These are phyloP conservation scores for Sebastes trivittatus DNA, from an alignment of 2,797 vertebrate genomes.

Conservation along the genomic window DNA sequence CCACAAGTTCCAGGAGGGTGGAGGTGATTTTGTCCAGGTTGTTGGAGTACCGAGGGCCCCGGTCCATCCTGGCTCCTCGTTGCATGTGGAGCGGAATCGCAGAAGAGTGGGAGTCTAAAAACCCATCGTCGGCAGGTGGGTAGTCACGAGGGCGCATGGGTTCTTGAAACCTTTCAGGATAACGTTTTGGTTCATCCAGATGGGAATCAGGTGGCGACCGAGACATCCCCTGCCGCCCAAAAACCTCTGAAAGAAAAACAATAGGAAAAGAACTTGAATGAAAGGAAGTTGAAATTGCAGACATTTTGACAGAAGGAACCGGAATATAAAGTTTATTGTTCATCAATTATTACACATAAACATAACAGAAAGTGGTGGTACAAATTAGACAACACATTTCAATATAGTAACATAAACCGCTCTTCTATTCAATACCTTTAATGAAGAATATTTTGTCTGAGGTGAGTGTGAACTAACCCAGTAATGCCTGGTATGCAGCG, in stretches of 20 bases:
- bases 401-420: background rate
- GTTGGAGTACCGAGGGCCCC: conserved; percentile 51
- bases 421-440: background rate
- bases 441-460: background rate
- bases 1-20: conserved; percentile 77
- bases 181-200: conserved; percentile 40
- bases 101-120: conserved; percentile 52
- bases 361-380: background rate
- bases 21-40: conserved; percentile 78
- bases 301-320: background rate
- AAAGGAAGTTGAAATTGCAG: background rate
- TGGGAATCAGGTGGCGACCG: background rate
- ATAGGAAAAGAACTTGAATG: background rate
- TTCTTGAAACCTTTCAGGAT: conserved; percentile 58
- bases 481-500: background rate
- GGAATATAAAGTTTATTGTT: background rate
- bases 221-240: conserved; percentile 7
- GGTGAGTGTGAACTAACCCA: background rate
- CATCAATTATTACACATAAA: background rate
- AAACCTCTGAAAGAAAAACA: conserved; percentile 51
- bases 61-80: conserved; percentile 22
- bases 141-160: conserved; percentile 29
- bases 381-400: background rate
- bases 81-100: conserved; percentile 41
- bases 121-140: conserved; percentile 15